A percentile compares a stretch with the other conserved stretches of the same genome.
phyloP scores from a whole-genome alignment of 2,888 invertebrate genomes.

The Callyntrura sp. region DNA sequence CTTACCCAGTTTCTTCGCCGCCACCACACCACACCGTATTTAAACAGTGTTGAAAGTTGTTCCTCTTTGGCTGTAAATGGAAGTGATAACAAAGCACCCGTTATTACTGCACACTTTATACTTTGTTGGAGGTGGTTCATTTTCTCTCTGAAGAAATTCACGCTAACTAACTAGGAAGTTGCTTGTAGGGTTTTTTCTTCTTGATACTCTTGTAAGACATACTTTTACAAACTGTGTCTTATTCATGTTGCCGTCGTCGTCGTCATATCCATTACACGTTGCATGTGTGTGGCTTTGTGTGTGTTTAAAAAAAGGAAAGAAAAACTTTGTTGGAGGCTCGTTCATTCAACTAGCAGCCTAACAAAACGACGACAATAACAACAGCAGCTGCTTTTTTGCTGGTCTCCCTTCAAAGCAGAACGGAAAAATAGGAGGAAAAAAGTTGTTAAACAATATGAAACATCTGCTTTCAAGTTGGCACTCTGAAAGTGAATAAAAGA shows the following conservation, averaged over 20 bases:
- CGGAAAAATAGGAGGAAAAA: slow-evolving; percentile 18
- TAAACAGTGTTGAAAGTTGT: slow-evolving; percentile 55
- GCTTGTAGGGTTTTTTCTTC: background rate
- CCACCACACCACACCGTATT: background rate
- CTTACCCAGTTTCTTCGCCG: background rate
- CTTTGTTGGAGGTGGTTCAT: slow-evolving; percentile 4
- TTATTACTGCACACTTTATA: slow-evolving; percentile 34
- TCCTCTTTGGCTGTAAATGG: slow-evolving; percentile 61
- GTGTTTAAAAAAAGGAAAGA: background rate
- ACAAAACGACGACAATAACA: slow-evolving; percentile 1
- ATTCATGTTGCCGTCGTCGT: no score
- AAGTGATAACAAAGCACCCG: slow-evolving; percentile 71
- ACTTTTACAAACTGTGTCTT: background rate
- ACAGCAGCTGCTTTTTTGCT: slow-evolving; percentile 48
- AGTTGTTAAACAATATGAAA: slow-evolving; percentile 59
- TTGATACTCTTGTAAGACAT: background rate
- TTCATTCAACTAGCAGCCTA: background rate
- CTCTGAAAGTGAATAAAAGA: slow-evolving; percentile 51
- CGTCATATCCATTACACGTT: background rate
- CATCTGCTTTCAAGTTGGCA: slow-evolving; percentile 67
- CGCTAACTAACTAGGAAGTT: slow-evolving; percentile 43
- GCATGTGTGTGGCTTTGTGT: background rate
- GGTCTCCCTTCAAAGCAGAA: slow-evolving; percentile 25
- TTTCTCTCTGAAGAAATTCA: slow-evolving; percentile 11
- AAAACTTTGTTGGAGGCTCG: slow-evolving; percentile 21